Evolutionary conservation across 2,797 vertebrate genomes (phyloP), one percentile per base, ranked within the genome.

Genomic region (Psittacula derbiana): DNA sequence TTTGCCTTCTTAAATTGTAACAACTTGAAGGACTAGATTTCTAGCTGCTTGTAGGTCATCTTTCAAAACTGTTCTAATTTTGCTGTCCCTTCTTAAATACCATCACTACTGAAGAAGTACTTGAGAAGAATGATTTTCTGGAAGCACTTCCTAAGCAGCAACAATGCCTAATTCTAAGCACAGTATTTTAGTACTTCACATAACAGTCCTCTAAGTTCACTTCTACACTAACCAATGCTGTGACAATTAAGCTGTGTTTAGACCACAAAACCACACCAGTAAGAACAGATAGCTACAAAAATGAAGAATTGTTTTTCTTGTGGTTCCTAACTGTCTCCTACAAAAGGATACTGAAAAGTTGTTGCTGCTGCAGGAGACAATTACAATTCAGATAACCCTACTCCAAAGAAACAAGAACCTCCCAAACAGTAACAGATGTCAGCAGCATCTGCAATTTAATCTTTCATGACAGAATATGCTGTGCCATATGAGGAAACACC

Each of bases 401-500:
- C 46, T 90, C 38, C 74, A 87, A 75, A 65, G 69, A 72, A 91
- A 65, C 16, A 79, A 60, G 50, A 91, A 75, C 70, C n/a, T 83
- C 87, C 38, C n/a, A 21, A 83, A 89, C 40, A 88, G 50, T 75
- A 92, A 86, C 80, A 88, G 79, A 83, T 49, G n/a, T 64, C 58
- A 93, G 80, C 55, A 86, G 70, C 85, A 94, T 62, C 86, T 79
- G 74, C 73, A 86, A 38, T 74, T 76, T 85, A 79, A 87, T 71
- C 33, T 73, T 87, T 86, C 50, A 85, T 64, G 64, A 87, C 46
- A 81, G 33, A 95, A 89, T 30, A 80, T 5, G 25, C 33, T 86
- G 70, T 73, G 64, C 33, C 50, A 8, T 43, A 50, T 24, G 33
- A 86, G 3, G 3, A 71, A 90, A 79, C 25, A 80, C 3, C 18